Evolutionary conservation across 2,113 vertebrate genomes (phyloP), one percentile per base, ranked within the genome.

Genomic region (Zootoca vivipara): DNA sequence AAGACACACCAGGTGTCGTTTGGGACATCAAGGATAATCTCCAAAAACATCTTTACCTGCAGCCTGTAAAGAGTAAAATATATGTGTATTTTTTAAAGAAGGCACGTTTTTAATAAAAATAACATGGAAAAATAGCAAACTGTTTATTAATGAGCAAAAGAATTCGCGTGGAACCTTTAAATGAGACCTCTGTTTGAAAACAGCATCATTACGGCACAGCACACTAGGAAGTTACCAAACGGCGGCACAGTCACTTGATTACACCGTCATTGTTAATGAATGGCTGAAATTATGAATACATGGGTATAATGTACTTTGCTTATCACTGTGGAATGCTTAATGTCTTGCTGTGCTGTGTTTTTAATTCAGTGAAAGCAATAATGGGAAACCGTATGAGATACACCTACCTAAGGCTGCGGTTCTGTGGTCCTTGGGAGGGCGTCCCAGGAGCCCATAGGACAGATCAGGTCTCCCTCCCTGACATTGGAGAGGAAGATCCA

Each of bases 81-180:
- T 98, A 96, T 97, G 96, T 97, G 96, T 97, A 97, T 97, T 97
- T 97, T 97, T 97, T 96, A 97, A 98, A 73, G n/a, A 97, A 97
- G 46, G 97, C 97, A 97, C 85, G 94, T 98, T 98, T 98, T 97
- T 97, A 98, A 98, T 98, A 98, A 98, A 98, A 98, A 97, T 89
- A 91, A 91, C 92, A 92, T 92, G 91, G 96, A 97, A 96, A 94
- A 94, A 89, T 86, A 90, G 87, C 87, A 87, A 67, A 67, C 67
- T 28, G 73, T 67, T 83, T 88, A 65, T 83, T 88, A 67, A 82
- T 77, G 80, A 75, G 72, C 15, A 65, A 75, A 35, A 40, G 62
- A 77, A 52, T 7, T 70, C 65, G 12, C 2, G 22, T 67, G 38
- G 40, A 64, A 83, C n/a, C 18, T 24, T 69, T 83, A 65, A 46